Base-by-base conservation (phyloP, 2,888 invertebrate genomes). In the Idaea straminata region DNA sequence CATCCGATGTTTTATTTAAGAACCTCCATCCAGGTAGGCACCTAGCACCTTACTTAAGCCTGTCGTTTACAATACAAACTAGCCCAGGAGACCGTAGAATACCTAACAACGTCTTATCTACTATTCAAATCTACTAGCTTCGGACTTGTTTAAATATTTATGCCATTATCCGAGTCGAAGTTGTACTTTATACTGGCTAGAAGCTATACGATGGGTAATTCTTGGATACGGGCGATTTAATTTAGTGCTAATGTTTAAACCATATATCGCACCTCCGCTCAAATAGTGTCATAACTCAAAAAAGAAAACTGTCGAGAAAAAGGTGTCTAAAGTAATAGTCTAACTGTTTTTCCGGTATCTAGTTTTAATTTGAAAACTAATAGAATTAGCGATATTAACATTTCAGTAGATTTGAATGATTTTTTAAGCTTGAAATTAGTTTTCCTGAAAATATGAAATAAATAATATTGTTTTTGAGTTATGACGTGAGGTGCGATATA, bases 101-200 rank as follows among this genome's bases (percentile, higher is more conserved):
- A 66, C 58, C 15, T 61, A 70, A 66, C 66, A 66, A 47, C 62
- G 63, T 58, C 66, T 68, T 64, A 68, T 69, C 62, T 60, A 59
- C 61, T 68, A 71, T 74, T 69, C 72, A 69, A 70, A 66, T 67
- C 66, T 60, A 67, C 67, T 66, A 64, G 63, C 47, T 63, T 63
- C 62, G 63, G 62, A 67, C 25, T 36, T 47, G 62, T 38, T 72
- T 66, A 68, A 72, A 71, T 72, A 74, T 74, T 72, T 68, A 74
- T 64, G 62, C 61, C 66, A 69, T 63, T 68, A 68, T 63, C 66
- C 66, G 66, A 63, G 63, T 64, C 59, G 47, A 34, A 62, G 59
- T 16, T 57, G 59, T 59, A 34, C 59, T 59, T 47, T 47, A 59
- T 34, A 15, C 34, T 15, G 47, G 47, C 47, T 13, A 47, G 47